Evolutionary conservation across 2,888 invertebrate genomes (phyloP).

Genomic region (Pachycephus smyrnensis): DNA sequence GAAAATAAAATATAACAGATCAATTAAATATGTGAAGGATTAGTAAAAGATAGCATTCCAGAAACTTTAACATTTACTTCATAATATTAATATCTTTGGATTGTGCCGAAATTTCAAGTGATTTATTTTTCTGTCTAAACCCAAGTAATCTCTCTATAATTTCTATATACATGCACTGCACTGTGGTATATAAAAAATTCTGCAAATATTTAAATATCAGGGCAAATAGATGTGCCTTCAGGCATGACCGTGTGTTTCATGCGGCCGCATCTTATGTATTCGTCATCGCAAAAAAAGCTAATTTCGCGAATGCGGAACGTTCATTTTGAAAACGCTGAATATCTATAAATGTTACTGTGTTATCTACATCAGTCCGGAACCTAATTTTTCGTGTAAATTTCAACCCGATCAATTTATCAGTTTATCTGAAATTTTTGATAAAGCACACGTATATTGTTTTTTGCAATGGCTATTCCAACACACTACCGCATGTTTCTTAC

Average conservation of each 20-base stretch:
- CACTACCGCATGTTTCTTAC: neutral
- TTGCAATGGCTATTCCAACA: neutral
- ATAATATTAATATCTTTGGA: too few relatives aligned
- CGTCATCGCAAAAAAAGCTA: neutral
- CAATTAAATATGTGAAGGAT: too few relatives aligned
- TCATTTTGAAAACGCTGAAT: neutral
- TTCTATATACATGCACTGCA: neutral
- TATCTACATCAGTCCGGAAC: neutral
- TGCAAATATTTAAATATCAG: too few relatives aligned
- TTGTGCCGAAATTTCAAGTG: too few relatives aligned
- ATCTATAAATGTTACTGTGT: too few relatives aligned
- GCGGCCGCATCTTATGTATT: too few relatives aligned
- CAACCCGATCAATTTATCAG: neutral
- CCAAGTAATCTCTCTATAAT: neutral
- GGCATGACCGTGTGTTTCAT: too few relatives aligned
- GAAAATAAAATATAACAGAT: neutral
- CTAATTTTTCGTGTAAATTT: neutral
- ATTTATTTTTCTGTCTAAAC: too few relatives aligned
- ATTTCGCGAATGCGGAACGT: neutral
- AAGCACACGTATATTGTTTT: neutral
- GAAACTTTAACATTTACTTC: too few relatives aligned
- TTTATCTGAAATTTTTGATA: neutral
- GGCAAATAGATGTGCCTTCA: too few relatives aligned
- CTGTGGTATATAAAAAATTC: neutral
- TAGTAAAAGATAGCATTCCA: too few relatives aligned